Conservation (phyloP, 2,113 vertebrate genomes). For the Rhegmatorhina hoffmannsi region DNA sequence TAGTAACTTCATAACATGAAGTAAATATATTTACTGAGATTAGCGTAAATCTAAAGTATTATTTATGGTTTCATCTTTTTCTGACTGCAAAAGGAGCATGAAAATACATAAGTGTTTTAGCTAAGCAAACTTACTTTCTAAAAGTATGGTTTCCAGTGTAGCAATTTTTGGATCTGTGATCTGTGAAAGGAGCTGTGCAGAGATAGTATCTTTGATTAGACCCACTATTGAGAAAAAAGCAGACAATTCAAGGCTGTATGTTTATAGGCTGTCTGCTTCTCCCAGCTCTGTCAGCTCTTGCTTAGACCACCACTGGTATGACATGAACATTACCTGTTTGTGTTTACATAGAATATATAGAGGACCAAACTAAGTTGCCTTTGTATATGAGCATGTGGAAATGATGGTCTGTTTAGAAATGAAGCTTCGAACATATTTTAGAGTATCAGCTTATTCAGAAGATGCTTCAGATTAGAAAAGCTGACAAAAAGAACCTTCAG, state of each 20-base stretch:
- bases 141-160: not conserved
- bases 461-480: not conserved
- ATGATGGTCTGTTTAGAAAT: not conserved
- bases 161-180: not conserved
- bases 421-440: not conserved
- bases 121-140: not conserved
- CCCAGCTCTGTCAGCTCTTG: not conserved
- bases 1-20: conserved; percentile 58
- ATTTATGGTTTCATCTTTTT: conserved; percentile 30
- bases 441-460: not conserved
- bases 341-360: not conserved
- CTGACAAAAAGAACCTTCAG: not conserved
- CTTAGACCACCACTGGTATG: not conserved
- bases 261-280: not conserved
- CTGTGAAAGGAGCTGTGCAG: not conserved
- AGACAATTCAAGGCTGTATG: not conserved
- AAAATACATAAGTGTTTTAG: not conserved
- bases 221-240: not conserved
- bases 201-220: not conserved
- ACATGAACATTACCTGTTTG: not conserved
- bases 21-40: conserved; percentile 24
- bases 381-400: not conserved
- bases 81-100: not conserved
- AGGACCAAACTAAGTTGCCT: not conserved
- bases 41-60: conserved; percentile 7